Evolutionary conservation across 2,113 vertebrate species (phyloP).

Genomic region (Polypterus bichir): DNA sequence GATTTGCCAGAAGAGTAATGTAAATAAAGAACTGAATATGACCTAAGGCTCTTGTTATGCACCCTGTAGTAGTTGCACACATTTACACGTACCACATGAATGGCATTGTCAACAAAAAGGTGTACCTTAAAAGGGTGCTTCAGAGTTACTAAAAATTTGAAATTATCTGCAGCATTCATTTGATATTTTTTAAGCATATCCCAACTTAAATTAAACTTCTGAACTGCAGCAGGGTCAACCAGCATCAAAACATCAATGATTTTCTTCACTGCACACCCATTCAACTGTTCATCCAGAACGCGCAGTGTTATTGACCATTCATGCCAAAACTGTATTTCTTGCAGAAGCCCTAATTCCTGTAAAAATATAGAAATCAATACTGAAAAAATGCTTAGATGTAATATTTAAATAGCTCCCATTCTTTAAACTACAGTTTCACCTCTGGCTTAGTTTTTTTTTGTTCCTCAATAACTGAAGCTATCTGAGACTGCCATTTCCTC

Average conservation of each 20-base stretch:
- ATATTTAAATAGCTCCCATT: no score
- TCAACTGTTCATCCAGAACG: slow-evolving; percentile 61
- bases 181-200: slow-evolving; percentile 55
- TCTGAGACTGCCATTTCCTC: slow-evolving; percentile 69
- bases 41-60: no score
- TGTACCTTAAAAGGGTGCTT: slow-evolving; percentile 73
- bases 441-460: slow-evolving; percentile 63
- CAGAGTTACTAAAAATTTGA: slow-evolving; percentile 65
- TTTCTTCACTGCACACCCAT: slow-evolving; percentile 56
- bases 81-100: no score
- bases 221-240: slow-evolving; percentile 39
- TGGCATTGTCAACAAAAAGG: no score
- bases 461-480: slow-evolving; percentile 57
- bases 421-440: slow-evolving; percentile 37
- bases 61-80: no score
- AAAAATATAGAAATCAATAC: background rate
- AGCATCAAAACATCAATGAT: slow-evolving; percentile 55
- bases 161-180: slow-evolving; percentile 63
- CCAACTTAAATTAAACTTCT: slow-evolving; percentile 49
- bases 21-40: no score
- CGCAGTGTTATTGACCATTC: slow-evolving; percentile 55
- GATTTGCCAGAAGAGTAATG: no score
- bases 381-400: no score
- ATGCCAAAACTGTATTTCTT: slow-evolving; percentile 73
- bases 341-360: slow-evolving; percentile 65